Conservation (phyloP, 1,140 invertebrate genomes). For the Bilobella aurantiaca region DNA sequence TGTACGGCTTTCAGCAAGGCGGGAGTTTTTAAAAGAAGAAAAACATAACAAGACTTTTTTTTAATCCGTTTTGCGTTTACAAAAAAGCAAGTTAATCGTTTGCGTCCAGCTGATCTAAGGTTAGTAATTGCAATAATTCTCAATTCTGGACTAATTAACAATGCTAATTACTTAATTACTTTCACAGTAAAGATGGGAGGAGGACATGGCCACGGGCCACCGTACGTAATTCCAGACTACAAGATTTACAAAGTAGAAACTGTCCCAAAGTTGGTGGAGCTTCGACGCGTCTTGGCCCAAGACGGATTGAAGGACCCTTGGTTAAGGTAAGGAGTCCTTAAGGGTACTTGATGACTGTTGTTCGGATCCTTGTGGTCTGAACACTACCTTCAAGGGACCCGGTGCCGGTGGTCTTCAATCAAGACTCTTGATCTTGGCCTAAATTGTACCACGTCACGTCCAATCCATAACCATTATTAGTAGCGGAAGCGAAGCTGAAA, state of each 20-base stretch:
- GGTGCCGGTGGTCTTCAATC: too few species aligned
- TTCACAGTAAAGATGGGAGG: conserved; percentile 27
- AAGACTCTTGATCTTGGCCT: too few species aligned
- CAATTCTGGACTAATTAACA: too few species aligned
- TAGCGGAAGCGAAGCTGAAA: too few species aligned
- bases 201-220: conserved; percentile 40
- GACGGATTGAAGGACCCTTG: conserved; percentile 71
- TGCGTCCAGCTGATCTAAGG: not conserved
- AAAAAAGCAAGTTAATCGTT: not conserved
- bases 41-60: not conserved
- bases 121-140: conserved; percentile 6
- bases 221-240: conserved; percentile 55
- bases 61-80: not conserved
- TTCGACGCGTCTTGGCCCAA: conserved; percentile 51
- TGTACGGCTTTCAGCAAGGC: not conserved
- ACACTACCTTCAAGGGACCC: too few species aligned
- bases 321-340: conserved; percentile 52
- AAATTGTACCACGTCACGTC: too few species aligned
- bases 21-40: not conserved
- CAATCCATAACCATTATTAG: too few species aligned
- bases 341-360: conserved; percentile 6
- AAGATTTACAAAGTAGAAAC: conserved; percentile 61
- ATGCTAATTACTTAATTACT: too few species aligned
- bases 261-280: conserved; percentile 49
- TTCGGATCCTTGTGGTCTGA: not conserved